phyloP scores from a whole-genome alignment of 92 coral and sea anemone genomes.

The Muricea muricata region DNA sequence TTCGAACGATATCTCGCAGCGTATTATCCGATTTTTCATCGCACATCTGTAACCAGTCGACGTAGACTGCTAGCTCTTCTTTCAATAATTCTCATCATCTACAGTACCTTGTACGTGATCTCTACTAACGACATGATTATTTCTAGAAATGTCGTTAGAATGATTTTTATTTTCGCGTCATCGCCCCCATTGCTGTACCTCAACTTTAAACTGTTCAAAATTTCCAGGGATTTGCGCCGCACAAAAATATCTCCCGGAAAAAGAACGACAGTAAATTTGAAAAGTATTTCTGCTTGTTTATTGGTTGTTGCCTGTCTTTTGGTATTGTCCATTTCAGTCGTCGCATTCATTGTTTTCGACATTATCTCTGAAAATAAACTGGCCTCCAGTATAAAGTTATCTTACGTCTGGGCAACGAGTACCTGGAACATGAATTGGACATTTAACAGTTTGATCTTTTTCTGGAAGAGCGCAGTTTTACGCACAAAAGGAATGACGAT shows the following conservation, averaged over 20 bases:
- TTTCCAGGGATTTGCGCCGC: too few relatives aligned
- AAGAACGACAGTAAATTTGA: not conserved
- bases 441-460: not conserved
- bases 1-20: too few relatives aligned
- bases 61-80: too few relatives aligned
- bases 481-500: not conserved
- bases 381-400: not conserved
- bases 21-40: too few relatives aligned
- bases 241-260: too few relatives aligned
- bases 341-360: not conserved
- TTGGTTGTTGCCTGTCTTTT: not conserved
- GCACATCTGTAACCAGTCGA: not conserved
- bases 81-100: too few relatives aligned
- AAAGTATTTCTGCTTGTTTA: too few relatives aligned
- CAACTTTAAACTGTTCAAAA: not conserved
- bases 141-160: not conserved
- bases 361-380: not conserved
- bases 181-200: not conserved
- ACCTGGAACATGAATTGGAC: not conserved
- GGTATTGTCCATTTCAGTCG: not conserved
- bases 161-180: not conserved
- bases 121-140: not conserved
- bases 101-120: not conserved
- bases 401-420: not conserved
- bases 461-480: not conserved